These are phyloP conservation scores for Falco novaeseelandiae DNA, from an alignment of 2,797 vertebrate species.

Conservation along the genomic window DNA sequence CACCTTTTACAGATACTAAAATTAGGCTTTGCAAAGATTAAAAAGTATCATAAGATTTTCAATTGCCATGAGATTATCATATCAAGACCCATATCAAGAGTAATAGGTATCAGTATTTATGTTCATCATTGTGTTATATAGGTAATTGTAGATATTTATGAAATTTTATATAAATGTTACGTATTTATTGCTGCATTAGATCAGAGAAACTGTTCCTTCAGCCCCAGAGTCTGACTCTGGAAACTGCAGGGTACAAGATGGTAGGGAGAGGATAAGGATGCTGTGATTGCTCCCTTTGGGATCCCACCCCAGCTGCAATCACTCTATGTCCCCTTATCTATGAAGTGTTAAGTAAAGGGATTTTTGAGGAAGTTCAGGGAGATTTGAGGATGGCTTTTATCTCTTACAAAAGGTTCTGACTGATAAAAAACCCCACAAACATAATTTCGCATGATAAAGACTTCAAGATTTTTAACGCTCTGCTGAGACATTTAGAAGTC, in stretches of 20 bases:
- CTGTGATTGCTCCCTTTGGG: background rate
- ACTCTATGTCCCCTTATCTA: background rate
- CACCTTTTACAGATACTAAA: background rate
- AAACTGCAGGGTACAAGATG: background rate
- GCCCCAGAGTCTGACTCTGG: background rate
- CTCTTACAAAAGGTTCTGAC: background rate
- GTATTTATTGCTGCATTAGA: background rate
- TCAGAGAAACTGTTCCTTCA: background rate
- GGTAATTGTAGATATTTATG: background rate
- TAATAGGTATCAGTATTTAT: background rate
- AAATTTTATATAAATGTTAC: background rate
- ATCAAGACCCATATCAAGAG: background rate
- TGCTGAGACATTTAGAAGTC: background rate
- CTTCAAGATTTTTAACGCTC: background rate
- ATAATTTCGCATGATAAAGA: background rate
- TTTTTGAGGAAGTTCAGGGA: background rate
- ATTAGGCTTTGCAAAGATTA: background rate
- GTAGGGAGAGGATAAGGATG: background rate
- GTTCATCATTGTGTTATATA: background rate
- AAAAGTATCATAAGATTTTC: background rate
- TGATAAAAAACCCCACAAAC: background rate
- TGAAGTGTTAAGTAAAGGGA: background rate
- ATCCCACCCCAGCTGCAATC: background rate
- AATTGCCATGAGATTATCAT: background rate
- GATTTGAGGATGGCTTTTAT: background rate